phyloP scores from a whole-genome alignment of 2,113 vertebrate species.

The Marmota flaviventris region DNA sequence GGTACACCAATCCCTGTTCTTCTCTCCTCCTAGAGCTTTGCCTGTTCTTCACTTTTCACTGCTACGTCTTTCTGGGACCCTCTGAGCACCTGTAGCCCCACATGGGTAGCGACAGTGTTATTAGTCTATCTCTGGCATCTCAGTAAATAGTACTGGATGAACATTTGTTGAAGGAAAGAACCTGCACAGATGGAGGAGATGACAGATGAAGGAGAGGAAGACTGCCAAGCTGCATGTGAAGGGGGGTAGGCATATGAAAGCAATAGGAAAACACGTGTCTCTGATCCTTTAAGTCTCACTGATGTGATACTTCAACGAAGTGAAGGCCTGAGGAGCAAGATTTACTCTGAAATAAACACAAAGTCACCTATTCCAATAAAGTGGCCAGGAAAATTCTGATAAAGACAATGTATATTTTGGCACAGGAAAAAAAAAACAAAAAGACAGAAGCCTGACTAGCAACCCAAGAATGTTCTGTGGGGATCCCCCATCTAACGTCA shows the following conservation, averaged over 20 bases:
- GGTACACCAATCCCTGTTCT: not conserved
- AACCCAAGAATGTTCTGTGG: constrained; percentile 21
- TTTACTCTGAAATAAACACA: constrained; percentile 30
- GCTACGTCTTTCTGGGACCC: not conserved
- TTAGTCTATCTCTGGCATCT: not conserved
- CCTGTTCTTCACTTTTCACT: fast-evolving
- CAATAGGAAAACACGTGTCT: not conserved
- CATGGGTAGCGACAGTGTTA: fast-evolving
- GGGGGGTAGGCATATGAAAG: not conserved
- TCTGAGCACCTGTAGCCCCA: not conserved
- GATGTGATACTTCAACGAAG: constrained; percentile 19
- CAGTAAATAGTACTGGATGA: not conserved
- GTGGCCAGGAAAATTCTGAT: not conserved
- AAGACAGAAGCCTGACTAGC: not conserved
- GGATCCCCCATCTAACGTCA: not conserved
- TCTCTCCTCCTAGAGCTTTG: not conserved
- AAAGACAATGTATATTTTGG: not conserved
- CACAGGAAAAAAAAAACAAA: not conserved
- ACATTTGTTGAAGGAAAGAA: not conserved
- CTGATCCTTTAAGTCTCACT: constrained; percentile 24
- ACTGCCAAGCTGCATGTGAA: not conserved
- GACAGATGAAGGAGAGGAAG: not conserved
- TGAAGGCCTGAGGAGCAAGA: not conserved
- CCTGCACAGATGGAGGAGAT: not conserved
- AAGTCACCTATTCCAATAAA: constrained; percentile 42